A percentile compares a stretch with the other conserved stretches of the same genome.
Conservation (phyloP, 2,888 invertebrate genomes). For the Meghimatium bilineatum region DNA sequence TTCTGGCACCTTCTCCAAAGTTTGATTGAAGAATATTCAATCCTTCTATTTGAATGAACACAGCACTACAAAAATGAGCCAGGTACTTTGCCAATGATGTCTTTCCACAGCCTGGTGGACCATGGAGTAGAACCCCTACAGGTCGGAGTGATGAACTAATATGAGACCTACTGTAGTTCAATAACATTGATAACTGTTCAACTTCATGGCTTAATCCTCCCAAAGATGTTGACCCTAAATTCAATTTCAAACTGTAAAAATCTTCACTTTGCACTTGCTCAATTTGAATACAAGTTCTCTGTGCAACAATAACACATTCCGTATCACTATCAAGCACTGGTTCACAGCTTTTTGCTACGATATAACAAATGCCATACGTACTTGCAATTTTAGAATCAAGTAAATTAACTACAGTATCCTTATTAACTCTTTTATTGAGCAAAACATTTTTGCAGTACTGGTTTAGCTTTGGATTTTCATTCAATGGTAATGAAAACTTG, state of each 20-base stretch:
- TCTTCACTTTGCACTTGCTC: slow-evolving; percentile 60
- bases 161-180: slow-evolving; percentile 56
- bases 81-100: slow-evolving; percentile 84
- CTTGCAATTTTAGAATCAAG: slow-evolving; percentile 55
- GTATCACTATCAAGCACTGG: slow-evolving; percentile 4
- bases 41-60: slow-evolving; percentile 78
- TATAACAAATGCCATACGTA: slow-evolving; percentile 60
- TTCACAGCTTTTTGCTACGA: slow-evolving; percentile 54
- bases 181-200: slow-evolving; percentile 59
- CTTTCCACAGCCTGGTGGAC: slow-evolving; percentile 74
- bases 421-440: slow-evolving; percentile 54
- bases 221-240: slow-evolving; percentile 38
- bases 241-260: slow-evolving; percentile 56
- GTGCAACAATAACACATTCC: slow-evolving; percentile 47
- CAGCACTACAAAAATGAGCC: slow-evolving; percentile 77
- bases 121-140: slow-evolving; percentile 66
- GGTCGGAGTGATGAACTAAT: slow-evolving; percentile 53
- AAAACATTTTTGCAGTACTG: slow-evolving; percentile 57
- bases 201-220: slow-evolving; percentile 64
- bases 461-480: slow-evolving; percentile 18
- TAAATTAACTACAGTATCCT: slow-evolving; percentile 56
- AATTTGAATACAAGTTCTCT: slow-evolving; percentile 59
- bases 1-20: slow-evolving; percentile 80
- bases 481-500: neutral
- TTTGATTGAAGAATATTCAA: slow-evolving; percentile 78